Conservation (phyloP, 2,888 invertebrate genomes). For the Rhyacophila evoluta region DNA sequence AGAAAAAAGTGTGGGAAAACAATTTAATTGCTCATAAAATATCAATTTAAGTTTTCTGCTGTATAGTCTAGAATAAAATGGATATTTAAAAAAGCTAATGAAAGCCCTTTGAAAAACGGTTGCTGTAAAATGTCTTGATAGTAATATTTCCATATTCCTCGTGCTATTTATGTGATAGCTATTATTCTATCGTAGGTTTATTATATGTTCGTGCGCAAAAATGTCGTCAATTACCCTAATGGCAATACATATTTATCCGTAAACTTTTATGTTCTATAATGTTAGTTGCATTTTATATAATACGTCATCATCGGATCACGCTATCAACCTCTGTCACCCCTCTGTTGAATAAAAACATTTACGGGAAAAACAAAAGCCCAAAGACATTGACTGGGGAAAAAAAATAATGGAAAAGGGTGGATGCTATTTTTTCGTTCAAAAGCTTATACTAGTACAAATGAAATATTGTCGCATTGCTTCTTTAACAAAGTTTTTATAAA, state of each 20-base stretch:
- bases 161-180: not conserved
- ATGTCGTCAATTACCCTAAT: slow-evolving; percentile 44
- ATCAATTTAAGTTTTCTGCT: too few species aligned
- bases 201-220: slow-evolving; percentile 39
- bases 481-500: too few species aligned
- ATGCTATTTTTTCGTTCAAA: too few species aligned
- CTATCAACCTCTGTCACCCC: slow-evolving; percentile 25
- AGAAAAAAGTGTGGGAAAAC: too few species aligned
- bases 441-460: too few species aligned
- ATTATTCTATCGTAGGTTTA: not conserved
- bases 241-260: slow-evolving; percentile 35
- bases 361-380: not conserved
- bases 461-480: too few species aligned
- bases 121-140: not conserved
- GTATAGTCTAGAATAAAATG: too few species aligned
- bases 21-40: too few species aligned
- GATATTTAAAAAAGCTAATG: too few species aligned
- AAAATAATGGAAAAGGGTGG: too few species aligned
- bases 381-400: not conserved
- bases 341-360: not conserved
- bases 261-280: slow-evolving; percentile 32
- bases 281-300: slow-evolving; percentile 33
- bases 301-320: slow-evolving; percentile 38
- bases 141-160: not conserved
- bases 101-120: too few species aligned